Percentiles rank a stretch among this genome's conserved stretches.
Evolutionary conservation across 2,113 vertebrate species (phyloP).

Genomic region (Lepisosteus oculatus): DNA sequence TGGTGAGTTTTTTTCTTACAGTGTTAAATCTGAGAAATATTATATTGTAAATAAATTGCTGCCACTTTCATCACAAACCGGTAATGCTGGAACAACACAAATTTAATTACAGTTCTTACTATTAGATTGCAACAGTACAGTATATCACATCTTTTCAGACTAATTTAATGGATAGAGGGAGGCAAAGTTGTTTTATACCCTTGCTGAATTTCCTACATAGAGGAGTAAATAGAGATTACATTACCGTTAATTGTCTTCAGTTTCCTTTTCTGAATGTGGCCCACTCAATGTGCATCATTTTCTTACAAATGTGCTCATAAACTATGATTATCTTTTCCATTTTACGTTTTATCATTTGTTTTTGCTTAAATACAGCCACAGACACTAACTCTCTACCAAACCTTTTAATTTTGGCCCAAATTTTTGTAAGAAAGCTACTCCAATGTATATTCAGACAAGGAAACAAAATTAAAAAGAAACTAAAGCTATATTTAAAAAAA

Average conservation of each 20-base stretch:
- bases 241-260: conserved; percentile 22
- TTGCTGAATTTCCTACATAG: neutral
- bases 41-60: neutral
- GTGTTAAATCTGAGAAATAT: no score
- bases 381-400: no score
- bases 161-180: neutral
- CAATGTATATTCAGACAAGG: no score
- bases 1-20: conserved; percentile 64
- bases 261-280: conserved; percentile 13
- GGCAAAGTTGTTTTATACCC: conserved; percentile 2
- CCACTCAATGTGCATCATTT: conserved; percentile 22
- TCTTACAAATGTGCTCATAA: conserved; percentile 7
- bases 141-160: neutral
- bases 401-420: no score
- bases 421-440: no score
- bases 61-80: neutral
- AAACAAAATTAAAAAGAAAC: no score
- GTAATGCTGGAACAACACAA: neutral
- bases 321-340: no score
- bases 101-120: neutral
- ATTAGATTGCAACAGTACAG: neutral
- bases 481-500: no score
- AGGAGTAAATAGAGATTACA: conserved; percentile 6
- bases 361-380: no score
- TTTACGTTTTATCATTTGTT: no score